Conservation (phyloP, 2,797 vertebrate genomes). For the Ctenosaura bakeri region DNA sequence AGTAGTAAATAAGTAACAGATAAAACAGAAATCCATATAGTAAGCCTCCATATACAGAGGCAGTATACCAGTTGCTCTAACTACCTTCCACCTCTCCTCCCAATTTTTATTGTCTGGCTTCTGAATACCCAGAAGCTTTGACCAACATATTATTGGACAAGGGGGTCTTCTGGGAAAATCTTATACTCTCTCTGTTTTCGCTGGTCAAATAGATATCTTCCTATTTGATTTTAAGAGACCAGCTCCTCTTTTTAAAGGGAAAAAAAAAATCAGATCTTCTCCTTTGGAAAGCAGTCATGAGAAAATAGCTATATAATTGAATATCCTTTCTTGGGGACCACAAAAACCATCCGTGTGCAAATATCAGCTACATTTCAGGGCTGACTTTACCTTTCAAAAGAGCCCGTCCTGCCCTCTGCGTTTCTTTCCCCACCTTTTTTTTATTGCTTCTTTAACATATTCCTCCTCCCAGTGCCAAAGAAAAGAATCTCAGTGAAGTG, state of each 20-base stretch:
- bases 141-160: not conserved
- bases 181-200: not conserved
- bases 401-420: not conserved
- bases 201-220: not conserved
- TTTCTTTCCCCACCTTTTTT: not conserved
- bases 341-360: slow-evolving; percentile 18
- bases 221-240: not conserved
- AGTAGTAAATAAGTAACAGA: not conserved
- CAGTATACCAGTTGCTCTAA: not conserved
- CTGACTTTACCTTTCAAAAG: slow-evolving; percentile 2
- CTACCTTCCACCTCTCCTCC: not conserved
- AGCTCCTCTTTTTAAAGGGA: not conserved
- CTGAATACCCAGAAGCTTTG: not conserved
- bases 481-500: no score
- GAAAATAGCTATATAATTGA: not conserved
- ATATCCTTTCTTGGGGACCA: slow-evolving; percentile 5
- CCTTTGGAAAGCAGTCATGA: not conserved
- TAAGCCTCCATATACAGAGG: not conserved
- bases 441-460: not conserved
- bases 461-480: rapidly evolving
- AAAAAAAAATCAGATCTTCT: slow-evolving; percentile 5
- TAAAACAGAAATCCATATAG: not conserved
- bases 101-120: no score
- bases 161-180: not conserved
- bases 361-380: slow-evolving; percentile 34